phyloP scores from a whole-genome alignment of 2,888 invertebrate genomes.

The Osmoderma eremita region DNA sequence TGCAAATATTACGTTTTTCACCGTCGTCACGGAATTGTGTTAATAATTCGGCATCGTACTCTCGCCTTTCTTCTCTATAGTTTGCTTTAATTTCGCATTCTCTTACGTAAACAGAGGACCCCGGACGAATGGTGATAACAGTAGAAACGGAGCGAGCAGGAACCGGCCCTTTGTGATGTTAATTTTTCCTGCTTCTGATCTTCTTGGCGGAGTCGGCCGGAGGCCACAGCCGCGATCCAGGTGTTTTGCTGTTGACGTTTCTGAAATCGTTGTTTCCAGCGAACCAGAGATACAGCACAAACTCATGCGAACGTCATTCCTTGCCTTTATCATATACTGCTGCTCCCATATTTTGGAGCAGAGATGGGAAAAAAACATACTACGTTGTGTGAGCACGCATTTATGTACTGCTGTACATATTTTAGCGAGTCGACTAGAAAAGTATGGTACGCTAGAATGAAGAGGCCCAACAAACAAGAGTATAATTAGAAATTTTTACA shows the following conservation, averaged over 20 bases:
- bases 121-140: slow-evolving; percentile 13
- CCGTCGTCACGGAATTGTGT: slow-evolving; percentile 19
- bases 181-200: slow-evolving; percentile 32
- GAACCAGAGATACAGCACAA: not conserved
- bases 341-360: no score
- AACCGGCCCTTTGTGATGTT: slow-evolving; percentile 28
- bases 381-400: no score
- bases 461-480: no score
- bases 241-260: slow-evolving; percentile 33
- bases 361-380: no score
- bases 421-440: no score
- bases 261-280: slow-evolving; percentile 19
- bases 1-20: slow-evolving; percentile 37
- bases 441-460: no score
- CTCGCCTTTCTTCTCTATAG: not conserved
- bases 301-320: no score
- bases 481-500: no score
- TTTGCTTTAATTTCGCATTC: slow-evolving; percentile 29
- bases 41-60: slow-evolving; percentile 21
- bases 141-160: slow-evolving; percentile 12
- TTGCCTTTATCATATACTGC: no score
- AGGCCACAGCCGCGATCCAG: slow-evolving; percentile 21
- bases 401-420: no score
- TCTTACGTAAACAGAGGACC: slow-evolving; percentile 18
- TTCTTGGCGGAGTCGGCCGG: slow-evolving; percentile 13